These are phyloP conservation scores for Ypsolopha scabrella DNA, from an alignment of 2,888 invertebrate genomes.

Conservation along the genomic window DNA sequence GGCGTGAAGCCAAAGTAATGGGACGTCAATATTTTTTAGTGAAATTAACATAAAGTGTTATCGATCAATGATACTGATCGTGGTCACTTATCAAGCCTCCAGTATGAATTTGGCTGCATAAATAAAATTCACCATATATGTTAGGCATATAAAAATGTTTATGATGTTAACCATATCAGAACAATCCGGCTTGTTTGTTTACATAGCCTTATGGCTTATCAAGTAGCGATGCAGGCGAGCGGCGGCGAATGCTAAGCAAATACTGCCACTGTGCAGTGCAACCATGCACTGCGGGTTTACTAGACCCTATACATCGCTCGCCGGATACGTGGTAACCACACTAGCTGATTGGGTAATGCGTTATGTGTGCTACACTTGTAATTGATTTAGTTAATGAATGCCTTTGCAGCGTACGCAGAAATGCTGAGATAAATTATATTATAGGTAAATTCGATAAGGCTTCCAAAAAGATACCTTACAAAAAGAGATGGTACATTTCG, in stretches of 20 bases:
- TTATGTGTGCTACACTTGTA: not conserved
- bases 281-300: not conserved
- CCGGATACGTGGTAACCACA: not conserved
- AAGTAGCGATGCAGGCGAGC: not conserved
- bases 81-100: no score
- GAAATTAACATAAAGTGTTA: no score
- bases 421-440: not conserved
- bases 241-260: not conserved
- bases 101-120: no score
- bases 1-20: no score
- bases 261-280: not conserved
- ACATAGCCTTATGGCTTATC: constrained; percentile 1
- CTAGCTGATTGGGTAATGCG: not conserved
- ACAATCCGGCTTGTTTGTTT: not conserved
- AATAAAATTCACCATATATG: no score
- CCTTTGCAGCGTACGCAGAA: no score
- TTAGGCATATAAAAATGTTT: no score
- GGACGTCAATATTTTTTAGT: no score
- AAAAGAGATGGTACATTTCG: no score
- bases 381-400: no score
- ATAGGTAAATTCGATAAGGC: not conserved
- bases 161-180: not conserved
- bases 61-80: no score
- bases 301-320: not conserved
- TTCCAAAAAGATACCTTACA: not conserved